Evolutionary conservation across 1,140 invertebrate species (phyloP).

Genomic region (Colletes latitarsis): DNA sequence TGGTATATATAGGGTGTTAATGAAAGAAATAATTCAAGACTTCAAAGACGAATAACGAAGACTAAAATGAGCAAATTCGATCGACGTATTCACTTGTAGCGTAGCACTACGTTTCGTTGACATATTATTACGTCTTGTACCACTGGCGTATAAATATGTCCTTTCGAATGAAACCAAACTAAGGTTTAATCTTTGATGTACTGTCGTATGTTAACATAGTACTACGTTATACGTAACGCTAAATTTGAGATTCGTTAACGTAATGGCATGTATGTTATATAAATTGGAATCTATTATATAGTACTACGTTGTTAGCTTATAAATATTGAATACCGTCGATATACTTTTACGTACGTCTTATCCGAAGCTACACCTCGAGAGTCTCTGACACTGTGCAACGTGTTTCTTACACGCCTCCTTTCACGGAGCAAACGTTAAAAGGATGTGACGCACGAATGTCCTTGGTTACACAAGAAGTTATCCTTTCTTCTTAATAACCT

Average conservation of each 20-base stretch:
- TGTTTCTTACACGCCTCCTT: too few species aligned
- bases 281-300: not conserved
- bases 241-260: too few species aligned
- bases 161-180: too few species aligned
- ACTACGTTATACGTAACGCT: too few species aligned
- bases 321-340: too few species aligned
- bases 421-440: not conserved
- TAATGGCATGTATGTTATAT: too few species aligned
- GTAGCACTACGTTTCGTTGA: not conserved
- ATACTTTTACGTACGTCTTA: too few species aligned
- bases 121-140: not conserved
- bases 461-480: not conserved
- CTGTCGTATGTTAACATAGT: too few species aligned
- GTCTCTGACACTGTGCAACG: too few species aligned
- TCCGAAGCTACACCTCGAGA: too few species aligned
- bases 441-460: not conserved
- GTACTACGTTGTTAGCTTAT: not conserved
- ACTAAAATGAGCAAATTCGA: not conserved
- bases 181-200: too few species aligned
- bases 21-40: not conserved
- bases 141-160: too few species aligned
- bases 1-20: constrained; percentile 13
- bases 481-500: not conserved
- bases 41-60: not conserved
- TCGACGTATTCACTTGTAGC: not conserved